Percentiles rank a stretch among this genome's conserved stretches.
These are phyloP conservation scores for Drosophila tani DNA, from an alignment of 1,140 invertebrate genomes.

Conservation along the genomic window DNA sequence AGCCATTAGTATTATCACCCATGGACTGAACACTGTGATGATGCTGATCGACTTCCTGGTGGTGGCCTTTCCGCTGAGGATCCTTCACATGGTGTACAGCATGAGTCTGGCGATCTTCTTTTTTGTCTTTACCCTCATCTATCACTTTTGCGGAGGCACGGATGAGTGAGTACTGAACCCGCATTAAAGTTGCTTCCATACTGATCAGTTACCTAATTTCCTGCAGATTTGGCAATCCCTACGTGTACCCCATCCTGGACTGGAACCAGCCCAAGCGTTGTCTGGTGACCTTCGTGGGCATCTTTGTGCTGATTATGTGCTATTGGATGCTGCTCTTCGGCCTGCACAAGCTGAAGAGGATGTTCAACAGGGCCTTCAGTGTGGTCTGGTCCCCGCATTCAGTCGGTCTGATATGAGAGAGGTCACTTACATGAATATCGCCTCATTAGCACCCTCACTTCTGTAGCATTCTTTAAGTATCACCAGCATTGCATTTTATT, in stretches of 20 bases:
- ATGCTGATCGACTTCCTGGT: slow-evolving; percentile 91
- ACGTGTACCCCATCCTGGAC: slow-evolving; percentile 89
- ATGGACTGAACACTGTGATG: slow-evolving; percentile 90
- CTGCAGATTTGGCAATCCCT: slow-evolving; percentile 87
- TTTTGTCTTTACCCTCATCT: slow-evolving; percentile 89
- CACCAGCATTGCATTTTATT: slow-evolving; percentile 49
- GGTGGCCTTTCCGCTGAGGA: slow-evolving; percentile 88
- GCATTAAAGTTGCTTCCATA: neutral
- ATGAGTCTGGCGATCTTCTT: slow-evolving; percentile 88
- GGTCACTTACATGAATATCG: slow-evolving; percentile 1
- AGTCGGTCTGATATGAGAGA: slow-evolving; percentile 70
- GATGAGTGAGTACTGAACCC: slow-evolving; percentile 86
- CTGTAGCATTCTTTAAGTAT: slow-evolving; percentile 23
- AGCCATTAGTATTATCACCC: slow-evolving; percentile 89
- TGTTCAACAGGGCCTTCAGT: slow-evolving; percentile 74
- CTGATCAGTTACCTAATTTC: slow-evolving; percentile 20
- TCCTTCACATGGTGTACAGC: slow-evolving; percentile 90
- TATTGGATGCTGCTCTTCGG: slow-evolving; percentile 67
- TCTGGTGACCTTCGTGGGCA: slow-evolving; percentile 86
- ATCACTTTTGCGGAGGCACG: slow-evolving; percentile 90
- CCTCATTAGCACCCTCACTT: slow-evolving; percentile 22
- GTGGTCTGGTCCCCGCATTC: slow-evolving; percentile 78
- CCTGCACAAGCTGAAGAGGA: slow-evolving; percentile 65
- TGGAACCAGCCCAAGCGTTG: slow-evolving; percentile 87
- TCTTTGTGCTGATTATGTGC: slow-evolving; percentile 85